Conservation (phyloP, 2,888 invertebrate species). For the Pteria penguin region DNA sequence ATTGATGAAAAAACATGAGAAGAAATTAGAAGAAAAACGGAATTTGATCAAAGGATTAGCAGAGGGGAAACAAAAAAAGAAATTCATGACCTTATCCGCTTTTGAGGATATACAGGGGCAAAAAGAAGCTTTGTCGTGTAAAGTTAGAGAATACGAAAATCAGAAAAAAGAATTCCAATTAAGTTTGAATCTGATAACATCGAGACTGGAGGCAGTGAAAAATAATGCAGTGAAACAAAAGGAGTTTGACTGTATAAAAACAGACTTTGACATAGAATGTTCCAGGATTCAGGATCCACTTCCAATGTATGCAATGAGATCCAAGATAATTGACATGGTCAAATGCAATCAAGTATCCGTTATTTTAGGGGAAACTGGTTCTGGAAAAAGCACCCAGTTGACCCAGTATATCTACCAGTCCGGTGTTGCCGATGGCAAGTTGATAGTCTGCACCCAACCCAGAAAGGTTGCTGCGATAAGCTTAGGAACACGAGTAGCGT, state of each 20-base stretch:
- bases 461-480: constrained; percentile 79
- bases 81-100: not conserved
- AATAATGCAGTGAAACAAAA: not conserved
- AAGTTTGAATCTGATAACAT: not conserved
- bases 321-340: constrained; percentile 66
- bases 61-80: not conserved
- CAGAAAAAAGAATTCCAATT: not conserved
- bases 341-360: constrained; percentile 71
- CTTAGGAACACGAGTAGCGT: constrained; percentile 76
- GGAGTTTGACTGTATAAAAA: not conserved
- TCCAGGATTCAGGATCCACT: constrained; percentile 58
- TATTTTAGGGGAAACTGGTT: constrained; percentile 79
- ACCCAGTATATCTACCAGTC: constrained; percentile 77
- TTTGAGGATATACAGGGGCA: not conserved
- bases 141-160: not conserved
- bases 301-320: constrained; percentile 74
- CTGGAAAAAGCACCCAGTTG: constrained; percentile 80
- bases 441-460: constrained; percentile 79
- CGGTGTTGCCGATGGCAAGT: constrained; percentile 58
- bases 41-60: not conserved
- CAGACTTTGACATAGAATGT: constrained; percentile 64
- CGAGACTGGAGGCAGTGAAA: not conserved
- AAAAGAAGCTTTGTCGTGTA: not conserved
- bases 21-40: not conserved
- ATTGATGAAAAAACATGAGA: not conserved